These are phyloP conservation scores for Eutolmus rufibarbis DNA, from an alignment of 2,888 invertebrate genomes.

Conservation along the genomic window DNA sequence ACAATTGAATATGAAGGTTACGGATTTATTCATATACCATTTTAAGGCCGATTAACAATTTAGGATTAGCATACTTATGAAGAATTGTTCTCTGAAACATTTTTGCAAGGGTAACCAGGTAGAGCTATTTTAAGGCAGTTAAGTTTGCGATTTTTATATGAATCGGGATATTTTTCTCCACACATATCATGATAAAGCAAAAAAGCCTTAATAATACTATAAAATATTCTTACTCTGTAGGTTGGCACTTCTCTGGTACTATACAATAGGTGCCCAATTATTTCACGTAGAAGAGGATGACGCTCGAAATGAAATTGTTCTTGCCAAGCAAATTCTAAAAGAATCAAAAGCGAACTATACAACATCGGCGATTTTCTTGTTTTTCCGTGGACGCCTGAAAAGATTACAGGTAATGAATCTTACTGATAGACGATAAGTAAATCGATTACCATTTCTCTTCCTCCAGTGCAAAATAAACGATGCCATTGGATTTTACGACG, in stretches of 20 bases:
- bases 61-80: too few relatives aligned
- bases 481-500: slow-evolving; percentile 68
- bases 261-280: slow-evolving; percentile 73
- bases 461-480: slow-evolving; percentile 68
- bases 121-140: too few relatives aligned
- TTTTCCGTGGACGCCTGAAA: slow-evolving; percentile 71
- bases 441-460: neutral
- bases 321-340: slow-evolving; percentile 61
- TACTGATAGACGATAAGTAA: neutral
- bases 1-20: too few relatives aligned
- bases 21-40: too few relatives aligned
- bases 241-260: slow-evolving; percentile 71
- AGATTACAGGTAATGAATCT: slow-evolving; percentile 67
- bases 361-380: slow-evolving; percentile 71
- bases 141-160: too few relatives aligned
- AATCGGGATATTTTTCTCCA: too few relatives aligned
- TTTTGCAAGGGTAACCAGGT: too few relatives aligned
- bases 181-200: too few relatives aligned
- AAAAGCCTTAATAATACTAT: too few relatives aligned
- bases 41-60: too few relatives aligned
- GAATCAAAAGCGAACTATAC: slow-evolving; percentile 67
- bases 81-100: too few relatives aligned
- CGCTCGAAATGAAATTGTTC: slow-evolving; percentile 67
- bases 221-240: slow-evolving; percentile 54
- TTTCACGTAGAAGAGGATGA: slow-evolving; percentile 69